Evolutionary conservation across 2,797 vertebrate genomes (phyloP).

Genomic region (Semaprochilodus insignis): DNA sequence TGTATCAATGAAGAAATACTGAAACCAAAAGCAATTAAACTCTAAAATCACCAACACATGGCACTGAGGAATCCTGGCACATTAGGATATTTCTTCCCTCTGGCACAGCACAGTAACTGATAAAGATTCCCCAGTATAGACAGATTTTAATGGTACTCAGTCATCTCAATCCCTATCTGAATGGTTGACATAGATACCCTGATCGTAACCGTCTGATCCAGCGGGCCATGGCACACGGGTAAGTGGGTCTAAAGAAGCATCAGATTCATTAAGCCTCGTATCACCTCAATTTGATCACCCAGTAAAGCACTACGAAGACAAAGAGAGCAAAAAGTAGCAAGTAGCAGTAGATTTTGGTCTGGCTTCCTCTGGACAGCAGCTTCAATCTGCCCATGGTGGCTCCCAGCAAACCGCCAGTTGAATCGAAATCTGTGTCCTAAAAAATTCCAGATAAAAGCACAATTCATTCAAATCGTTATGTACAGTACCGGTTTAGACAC

Average conservation of each 20-base stretch:
- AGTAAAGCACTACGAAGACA: constrained; percentile 95
- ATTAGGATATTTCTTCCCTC: not conserved
- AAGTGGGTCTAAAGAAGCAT: constrained; percentile 16
- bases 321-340: constrained; percentile 95
- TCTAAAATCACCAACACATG: not conserved
- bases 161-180: constrained; percentile 13
- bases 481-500: not conserved
- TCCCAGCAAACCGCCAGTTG: constrained; percentile 90
- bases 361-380: constrained; percentile 92
- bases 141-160: constrained; percentile 11
- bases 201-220: constrained; percentile 9
- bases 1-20: constrained; percentile 24
- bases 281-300: constrained; percentile 89
- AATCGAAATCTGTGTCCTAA: constrained; percentile 95
- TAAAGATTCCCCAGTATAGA: not conserved
- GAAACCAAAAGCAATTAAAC: constrained; percentile 20
- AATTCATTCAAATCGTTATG: not conserved
- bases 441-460: not conserved
- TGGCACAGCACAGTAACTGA: not conserved
- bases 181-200: not conserved
- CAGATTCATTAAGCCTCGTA: constrained; percentile 22
- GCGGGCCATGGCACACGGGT: constrained; percentile 51
- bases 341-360: constrained; percentile 92
- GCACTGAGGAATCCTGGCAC: not conserved
- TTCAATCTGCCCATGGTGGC: constrained; percentile 93